Base-by-base conservation (phyloP, 2,113 vertebrate genomes). In the Aix galericulata region DNA sequence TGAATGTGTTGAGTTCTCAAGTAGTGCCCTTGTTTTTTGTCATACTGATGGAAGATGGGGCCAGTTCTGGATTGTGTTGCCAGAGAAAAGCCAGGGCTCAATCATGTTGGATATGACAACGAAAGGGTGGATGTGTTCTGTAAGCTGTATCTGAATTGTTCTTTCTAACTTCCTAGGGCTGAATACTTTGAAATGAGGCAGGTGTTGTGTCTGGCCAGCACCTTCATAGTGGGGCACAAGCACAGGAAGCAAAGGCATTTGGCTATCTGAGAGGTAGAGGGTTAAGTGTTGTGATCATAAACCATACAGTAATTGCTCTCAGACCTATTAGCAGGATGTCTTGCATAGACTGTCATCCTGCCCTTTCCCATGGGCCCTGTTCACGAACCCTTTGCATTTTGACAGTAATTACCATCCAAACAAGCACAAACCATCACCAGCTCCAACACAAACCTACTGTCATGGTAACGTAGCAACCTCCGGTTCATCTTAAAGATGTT, bases 381-480 rank as follows among this genome's bases (percentile, higher is more conserved):
- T 95, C 64, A 6, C 95, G 94, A 93, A 84, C 91, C 94, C 95
- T 91, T 96, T 95, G 94, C 76, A 36, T 96, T 97, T 93, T 96
- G 96, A 97, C 95, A 91, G 97, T 95, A 96, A 97, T 97, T 97
- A 91, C 74, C 91, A 96, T 93, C 89, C 96, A 95, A 92, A 95
- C 96, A 96, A 97, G 97, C 96, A 83, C 91, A 96, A 97, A 95
- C 94, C 95, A 89, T 95, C 95, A 85, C 66, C 85, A 91, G 88
- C 97, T 93, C 78, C 53, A 85, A 73, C 36, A 69, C 86, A 83
- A 88, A 93, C 76, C 86, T 78, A 83, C 72, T 82, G 22, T 29
- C 94, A 91, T 53, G 82, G 94, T 87, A 95, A 97, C 78, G 2
- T 38, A 96, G 97, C 97, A 95, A 83, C 86, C 92, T 93, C 82